Base-by-base conservation (phyloP, 2,888 invertebrate genomes). In the Netelia virgata region DNA sequence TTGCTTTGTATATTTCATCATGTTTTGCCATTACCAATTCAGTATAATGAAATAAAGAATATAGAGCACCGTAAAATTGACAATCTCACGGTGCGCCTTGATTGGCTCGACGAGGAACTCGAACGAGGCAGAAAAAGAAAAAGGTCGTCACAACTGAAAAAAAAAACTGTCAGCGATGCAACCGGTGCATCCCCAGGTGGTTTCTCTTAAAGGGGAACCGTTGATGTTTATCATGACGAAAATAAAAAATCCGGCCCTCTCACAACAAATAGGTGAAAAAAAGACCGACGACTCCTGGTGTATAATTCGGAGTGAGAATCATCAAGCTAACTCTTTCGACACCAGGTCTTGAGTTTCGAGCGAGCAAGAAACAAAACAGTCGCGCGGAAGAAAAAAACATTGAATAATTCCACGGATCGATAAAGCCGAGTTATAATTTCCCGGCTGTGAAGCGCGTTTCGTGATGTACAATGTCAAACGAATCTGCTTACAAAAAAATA, bases 1-100 rank as follows among this genome's bases (percentile, higher is more conserved):
- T 79, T 82, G 78, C 50, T 82, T 69, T 82, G 75, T 83, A 72
- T 82, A 84, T 86, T 86, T 73, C 81, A 84, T 78, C 76, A 81
- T 78, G 68, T 86, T 80, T 64, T 74, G 72, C 73, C 83, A 73
- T 83, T 80, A 80, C 72, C 80, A 76, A 80, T 83, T 64, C 72
- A 79, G 72, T 80, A 76, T 80, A 83, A 83, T 59, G 57, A 76
- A 80, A 72, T 80, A 66, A 80, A 83, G 79, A 66, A 75, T 80
- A 28, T 70, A 64, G 59, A 59, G 72, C 72, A 59, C 50, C 80
- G 83, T 76, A 55, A 76, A 72, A 72, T 83, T 70, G 72, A 61
- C 66, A 75, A 80, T 80, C 16, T 80, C 64, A 76, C 66, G 72
- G 59, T 18, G n/a, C 43, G n/a, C 43, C 6, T 64, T 28, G 70